Evolutionary conservation across 2,888 invertebrate genomes (phyloP), one percentile per base, ranked within the genome.

Genomic region (Cryptocephalus primarius): DNA sequence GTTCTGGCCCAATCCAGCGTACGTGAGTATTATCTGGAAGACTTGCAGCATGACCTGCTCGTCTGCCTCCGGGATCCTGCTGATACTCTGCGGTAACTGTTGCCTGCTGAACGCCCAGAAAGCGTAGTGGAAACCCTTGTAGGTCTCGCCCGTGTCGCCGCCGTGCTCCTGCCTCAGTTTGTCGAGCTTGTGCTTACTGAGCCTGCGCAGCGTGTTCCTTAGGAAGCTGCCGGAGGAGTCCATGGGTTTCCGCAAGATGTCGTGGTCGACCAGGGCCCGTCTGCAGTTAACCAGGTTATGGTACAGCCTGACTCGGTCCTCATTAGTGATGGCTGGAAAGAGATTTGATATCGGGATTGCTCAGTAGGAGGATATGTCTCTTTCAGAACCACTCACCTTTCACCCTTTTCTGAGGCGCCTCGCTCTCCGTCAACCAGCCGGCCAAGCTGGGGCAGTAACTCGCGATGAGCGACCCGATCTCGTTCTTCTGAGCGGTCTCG

Each of bases 31-130:
- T 39, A 83, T 77, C 69, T 89, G 88, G 67, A 93, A 95, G 62
- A 93, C 87, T 70, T 88, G 88, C 58, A 91, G 71, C 63, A 91
- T 87, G 10, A 86, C 77, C 55, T 88, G 87, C 63, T 94, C 87
- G 59, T 92, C 91, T 1, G 84, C 81, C 68, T 93, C 92, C 44
- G 86, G 83, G 50, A 93, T 76, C 60, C 85, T 81, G 47, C 86
- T 87, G 49, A 95, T 78, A 59, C 88, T 87, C 70, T 92, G 91
- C 2, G 84, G 79, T 46, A 93, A 72, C 8, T 80, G 77, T 50
- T 83, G 79, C 54, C 91, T 81, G 61, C 86, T 85, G 72, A 93
- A 95, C 39, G 90, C 85, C 94, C 94, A 95, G 72, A 85, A 92
- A 13, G 80, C 82, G 53, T 88, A 82, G 9, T 87, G 83, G 69